phyloP scores from a whole-genome alignment of 2,113 vertebrate species.

The Rynchops niger region DNA sequence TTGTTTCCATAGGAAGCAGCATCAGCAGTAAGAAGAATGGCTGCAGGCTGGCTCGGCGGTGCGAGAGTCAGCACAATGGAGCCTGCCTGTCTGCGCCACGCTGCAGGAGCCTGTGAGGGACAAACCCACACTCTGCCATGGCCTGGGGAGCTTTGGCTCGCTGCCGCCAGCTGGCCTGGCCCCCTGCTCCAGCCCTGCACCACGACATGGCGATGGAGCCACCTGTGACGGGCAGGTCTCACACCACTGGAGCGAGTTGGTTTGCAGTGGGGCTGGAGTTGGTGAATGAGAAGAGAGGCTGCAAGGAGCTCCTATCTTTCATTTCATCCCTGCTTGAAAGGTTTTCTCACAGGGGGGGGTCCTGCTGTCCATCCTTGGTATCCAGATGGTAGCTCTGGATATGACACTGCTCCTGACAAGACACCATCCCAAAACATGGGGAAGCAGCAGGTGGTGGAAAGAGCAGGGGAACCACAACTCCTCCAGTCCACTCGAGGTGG shows the following conservation, averaged over 20 bases:
- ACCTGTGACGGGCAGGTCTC: background rate
- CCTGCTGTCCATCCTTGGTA: background rate
- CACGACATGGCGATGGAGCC: fast-evolving
- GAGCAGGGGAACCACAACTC: background rate
- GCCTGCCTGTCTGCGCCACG: background rate
- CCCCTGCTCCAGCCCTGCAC: background rate
- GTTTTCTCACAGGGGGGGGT: background rate
- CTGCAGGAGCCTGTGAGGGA: background rate
- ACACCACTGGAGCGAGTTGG: background rate
- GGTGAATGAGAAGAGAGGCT: background rate
- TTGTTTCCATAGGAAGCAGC: constrained; percentile 81
- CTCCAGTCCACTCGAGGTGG: background rate
- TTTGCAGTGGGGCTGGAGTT: background rate
- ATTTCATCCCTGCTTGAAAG: background rate
- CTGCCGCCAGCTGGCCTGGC: background rate
- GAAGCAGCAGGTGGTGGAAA: background rate
- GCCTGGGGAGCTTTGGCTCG: background rate
- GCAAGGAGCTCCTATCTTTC: background rate
- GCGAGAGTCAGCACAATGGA: constrained; percentile 69
- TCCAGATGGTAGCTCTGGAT: background rate
- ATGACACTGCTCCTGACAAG: background rate
- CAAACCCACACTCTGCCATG: background rate
- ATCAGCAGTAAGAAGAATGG: constrained; percentile 78
- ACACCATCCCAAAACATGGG: background rate
- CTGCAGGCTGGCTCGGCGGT: constrained; percentile 66